A percentile compares a stretch with the other conserved stretches of the same genome.
Evolutionary conservation across 2,888 invertebrate genomes (phyloP).

Genomic region (Ditylenchus weischeri): DNA sequence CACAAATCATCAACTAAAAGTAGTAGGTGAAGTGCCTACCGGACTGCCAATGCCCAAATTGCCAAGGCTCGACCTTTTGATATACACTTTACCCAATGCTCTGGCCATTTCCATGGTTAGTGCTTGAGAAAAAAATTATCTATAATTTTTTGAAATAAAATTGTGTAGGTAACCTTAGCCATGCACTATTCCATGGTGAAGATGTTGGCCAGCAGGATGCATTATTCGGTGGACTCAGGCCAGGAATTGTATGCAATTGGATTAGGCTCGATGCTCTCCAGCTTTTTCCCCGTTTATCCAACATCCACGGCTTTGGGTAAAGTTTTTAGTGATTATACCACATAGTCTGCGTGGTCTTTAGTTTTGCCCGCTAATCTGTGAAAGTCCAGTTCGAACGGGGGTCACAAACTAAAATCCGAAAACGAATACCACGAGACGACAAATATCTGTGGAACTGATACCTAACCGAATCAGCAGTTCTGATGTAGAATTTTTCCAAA

Average conservation of each 20-base stretch:
- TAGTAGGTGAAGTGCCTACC: constrained; percentile 60
- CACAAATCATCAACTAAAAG: constrained; percentile 24
- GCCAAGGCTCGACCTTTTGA: constrained; percentile 44
- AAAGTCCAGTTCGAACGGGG: too few relatives aligned
- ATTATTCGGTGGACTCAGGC: constrained; percentile 44
- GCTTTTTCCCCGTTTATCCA: constrained; percentile 62
- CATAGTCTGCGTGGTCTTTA: too few relatives aligned
- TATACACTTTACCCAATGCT: constrained; percentile 63
- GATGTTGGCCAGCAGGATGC: constrained; percentile 38
- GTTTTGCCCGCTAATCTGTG: too few relatives aligned
- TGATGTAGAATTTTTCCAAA: too few relatives aligned
- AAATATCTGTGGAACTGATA: too few relatives aligned
- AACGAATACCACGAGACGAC: too few relatives aligned
- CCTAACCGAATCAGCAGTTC: too few relatives aligned
- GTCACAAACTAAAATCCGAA: too few relatives aligned
- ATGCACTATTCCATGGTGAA: constrained; percentile 58
- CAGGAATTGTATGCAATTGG: constrained; percentile 45
- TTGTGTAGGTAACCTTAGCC: not conserved
- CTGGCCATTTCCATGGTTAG: constrained; percentile 61
- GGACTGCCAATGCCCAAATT: constrained; percentile 56
- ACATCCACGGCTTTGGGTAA: constrained; percentile 61
- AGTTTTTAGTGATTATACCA: too few relatives aligned
- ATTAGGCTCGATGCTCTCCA: constrained; percentile 69
- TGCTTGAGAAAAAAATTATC: too few relatives aligned
- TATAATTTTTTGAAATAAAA: too few relatives aligned